A percentile compares a stretch with the other conserved stretches of the same genome.
phyloP scores from a whole-genome alignment of 2,888 invertebrate species.

The Lepidochrysops patricia region DNA sequence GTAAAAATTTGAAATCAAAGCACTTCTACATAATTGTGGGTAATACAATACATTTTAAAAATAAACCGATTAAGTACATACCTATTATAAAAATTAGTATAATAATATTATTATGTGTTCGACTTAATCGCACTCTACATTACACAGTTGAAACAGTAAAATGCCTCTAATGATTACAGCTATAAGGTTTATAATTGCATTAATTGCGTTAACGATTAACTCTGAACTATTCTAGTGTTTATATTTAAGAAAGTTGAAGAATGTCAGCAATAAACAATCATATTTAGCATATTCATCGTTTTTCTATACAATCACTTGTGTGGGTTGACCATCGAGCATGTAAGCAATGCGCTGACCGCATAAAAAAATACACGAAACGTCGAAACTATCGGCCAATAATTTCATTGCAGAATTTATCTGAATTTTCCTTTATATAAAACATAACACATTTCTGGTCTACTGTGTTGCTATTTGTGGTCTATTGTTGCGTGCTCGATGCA shows the following conservation, averaged over 20 bases:
- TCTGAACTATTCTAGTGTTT: neutral
- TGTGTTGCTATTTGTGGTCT: no score
- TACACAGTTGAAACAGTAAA: neutral
- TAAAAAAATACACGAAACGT: no score
- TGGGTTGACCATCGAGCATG: neutral
- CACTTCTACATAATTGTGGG: neutral
- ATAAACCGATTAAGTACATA: neutral
- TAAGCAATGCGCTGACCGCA: neutral
- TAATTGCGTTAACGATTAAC: neutral
- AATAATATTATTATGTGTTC: neutral
- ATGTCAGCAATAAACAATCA: constrained; percentile 7
- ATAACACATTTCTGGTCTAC: no score
- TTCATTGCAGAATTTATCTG: no score
- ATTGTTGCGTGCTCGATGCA: no score
- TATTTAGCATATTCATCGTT: constrained; percentile 1
- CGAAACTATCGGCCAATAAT: no score
- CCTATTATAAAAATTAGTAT: neutral
- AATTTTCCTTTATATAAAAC: no score
- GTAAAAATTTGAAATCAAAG: no score
- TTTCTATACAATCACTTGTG: neutral
- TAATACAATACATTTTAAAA: neutral
- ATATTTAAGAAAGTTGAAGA: constrained; percentile 3
- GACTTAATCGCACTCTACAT: neutral
- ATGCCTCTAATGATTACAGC: neutral
- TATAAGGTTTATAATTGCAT: neutral